A percentile compares a stretch with the other conserved stretches of the same genome.
These are phyloP conservation scores for Stichodactyla mertensii DNA, from an alignment of 64 coral and sea anemone species.

Conservation along the genomic window DNA sequence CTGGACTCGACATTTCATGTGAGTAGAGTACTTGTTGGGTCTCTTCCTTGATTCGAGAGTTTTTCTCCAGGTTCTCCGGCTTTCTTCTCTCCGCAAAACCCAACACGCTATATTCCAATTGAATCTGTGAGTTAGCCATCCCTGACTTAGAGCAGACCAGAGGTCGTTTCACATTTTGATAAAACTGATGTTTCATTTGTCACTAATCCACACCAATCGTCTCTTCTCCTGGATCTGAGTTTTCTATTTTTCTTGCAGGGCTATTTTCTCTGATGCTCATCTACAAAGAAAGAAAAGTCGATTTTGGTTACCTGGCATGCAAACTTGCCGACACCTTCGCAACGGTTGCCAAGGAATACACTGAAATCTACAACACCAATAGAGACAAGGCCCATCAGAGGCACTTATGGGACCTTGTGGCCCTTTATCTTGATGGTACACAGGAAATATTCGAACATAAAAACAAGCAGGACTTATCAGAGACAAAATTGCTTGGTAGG, in stretches of 20 bases:
- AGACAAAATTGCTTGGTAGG: conserved; percentile 74
- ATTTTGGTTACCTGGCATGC: conserved; percentile 60
- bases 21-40: too few species aligned
- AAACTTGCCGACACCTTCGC: conserved; percentile 61
- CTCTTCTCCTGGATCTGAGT: not conserved
- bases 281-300: conserved; percentile 73
- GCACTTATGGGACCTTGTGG: conserved; percentile 71
- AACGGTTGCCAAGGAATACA: conserved; percentile 2
- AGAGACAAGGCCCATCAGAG: conserved; percentile 58
- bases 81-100: too few species aligned
- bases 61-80: too few species aligned
- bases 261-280: conserved; percentile 79
- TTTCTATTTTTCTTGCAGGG: conserved; percentile 18
- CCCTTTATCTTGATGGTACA: conserved; percentile 74
- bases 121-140: too few species aligned
- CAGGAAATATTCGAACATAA: conserved; percentile 93
- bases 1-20: too few species aligned
- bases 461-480: conserved; percentile 78
- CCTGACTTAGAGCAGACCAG: too few species aligned
- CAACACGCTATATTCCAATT: too few species aligned
- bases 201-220: not conserved
- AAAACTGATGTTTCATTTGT: too few species aligned
- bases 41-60: too few species aligned
- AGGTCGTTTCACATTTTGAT: too few species aligned
- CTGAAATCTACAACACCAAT: conserved; percentile 24